phyloP scores from a whole-genome alignment of 2,797 vertebrate species.

The Rachycentron canadum region DNA sequence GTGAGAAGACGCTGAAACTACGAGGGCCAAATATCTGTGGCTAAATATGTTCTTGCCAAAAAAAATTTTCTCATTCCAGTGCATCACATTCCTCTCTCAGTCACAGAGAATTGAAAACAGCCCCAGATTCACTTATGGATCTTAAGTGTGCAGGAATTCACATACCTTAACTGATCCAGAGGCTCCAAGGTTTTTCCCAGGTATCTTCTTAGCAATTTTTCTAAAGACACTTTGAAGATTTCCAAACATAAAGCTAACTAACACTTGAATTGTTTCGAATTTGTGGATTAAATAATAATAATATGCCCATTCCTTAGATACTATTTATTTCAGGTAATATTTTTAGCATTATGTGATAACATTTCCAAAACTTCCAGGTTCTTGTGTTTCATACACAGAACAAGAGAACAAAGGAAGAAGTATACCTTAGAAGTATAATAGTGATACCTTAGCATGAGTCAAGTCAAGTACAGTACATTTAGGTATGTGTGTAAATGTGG shows the following conservation, averaged over 20 bases:
- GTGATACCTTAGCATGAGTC: not conserved
- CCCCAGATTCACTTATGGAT: conserved; percentile 67
- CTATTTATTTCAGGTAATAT: not conserved
- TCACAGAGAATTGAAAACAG: conserved; percentile 77
- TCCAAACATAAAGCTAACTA: not conserved
- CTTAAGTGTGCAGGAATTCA: conserved; percentile 59
- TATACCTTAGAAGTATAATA: too few species aligned
- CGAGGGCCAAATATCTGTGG: conserved; percentile 71
- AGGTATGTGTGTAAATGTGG: not conserved
- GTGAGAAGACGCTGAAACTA: conserved; percentile 36
- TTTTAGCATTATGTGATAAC: not conserved
- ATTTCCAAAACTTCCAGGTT: not conserved
- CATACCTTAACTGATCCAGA: conserved; percentile 43
- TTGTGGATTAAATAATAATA: not conserved
- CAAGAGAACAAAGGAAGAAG: not conserved
- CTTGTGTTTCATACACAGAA: not conserved
- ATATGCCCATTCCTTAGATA: not conserved
- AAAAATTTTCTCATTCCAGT: conserved; percentile 73
- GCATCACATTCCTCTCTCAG: conserved; percentile 65
- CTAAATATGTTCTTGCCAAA: conserved; percentile 67
- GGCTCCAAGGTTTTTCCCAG: conserved; percentile 27
- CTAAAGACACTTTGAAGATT: not conserved
- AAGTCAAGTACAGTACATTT: not conserved
- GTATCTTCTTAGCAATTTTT: conserved; percentile 26
- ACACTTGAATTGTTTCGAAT: not conserved